A percentile compares a stretch with the other conserved stretches of the same genome.
Evolutionary conservation across 2,888 invertebrate species (phyloP).

Genomic region (Drosophila anceps): DNA sequence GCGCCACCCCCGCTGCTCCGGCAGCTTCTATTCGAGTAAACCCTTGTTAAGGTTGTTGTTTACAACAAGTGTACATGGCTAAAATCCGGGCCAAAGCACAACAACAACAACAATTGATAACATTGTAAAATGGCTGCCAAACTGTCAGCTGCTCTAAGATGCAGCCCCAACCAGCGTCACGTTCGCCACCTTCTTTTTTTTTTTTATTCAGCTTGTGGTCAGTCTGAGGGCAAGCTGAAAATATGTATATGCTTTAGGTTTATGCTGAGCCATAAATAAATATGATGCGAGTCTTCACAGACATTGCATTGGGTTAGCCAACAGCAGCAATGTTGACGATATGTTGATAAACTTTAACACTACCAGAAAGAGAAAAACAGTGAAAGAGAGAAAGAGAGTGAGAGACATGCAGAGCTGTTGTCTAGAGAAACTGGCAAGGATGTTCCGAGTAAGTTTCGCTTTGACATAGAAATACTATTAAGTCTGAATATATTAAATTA

Average conservation of each 20-base stretch:
- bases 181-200: neutral
- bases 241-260: slow-evolving; percentile 36
- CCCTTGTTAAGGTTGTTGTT: slow-evolving; percentile 80
- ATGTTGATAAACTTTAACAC: slow-evolving; percentile 79
- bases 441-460: neutral
- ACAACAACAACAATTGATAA: slow-evolving; percentile 50
- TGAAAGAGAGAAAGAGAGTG: slow-evolving; percentile 8
- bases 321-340: slow-evolving; percentile 63
- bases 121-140: slow-evolving; percentile 71
- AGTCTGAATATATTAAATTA: neutral
- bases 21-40: slow-evolving; percentile 36
- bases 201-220: slow-evolving; percentile 56
- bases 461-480: neutral
- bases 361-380: slow-evolving; percentile 21
- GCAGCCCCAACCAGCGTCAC: slow-evolving; percentile 28
- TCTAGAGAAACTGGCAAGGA: neutral
- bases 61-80: slow-evolving; percentile 79
- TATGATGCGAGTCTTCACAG: slow-evolving; percentile 65
- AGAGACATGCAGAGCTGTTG: neutral
- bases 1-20: neutral
- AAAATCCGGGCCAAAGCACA: slow-evolving; percentile 61
- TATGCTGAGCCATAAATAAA: slow-evolving; percentile 74
- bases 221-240: slow-evolving; percentile 49
- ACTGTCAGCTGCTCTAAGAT: slow-evolving; percentile 66
- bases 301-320: slow-evolving; percentile 33